These are phyloP conservation scores for Proterorhinus semilunaris DNA, from an alignment of 2,113 vertebrate genomes.

Conservation along the genomic window DNA sequence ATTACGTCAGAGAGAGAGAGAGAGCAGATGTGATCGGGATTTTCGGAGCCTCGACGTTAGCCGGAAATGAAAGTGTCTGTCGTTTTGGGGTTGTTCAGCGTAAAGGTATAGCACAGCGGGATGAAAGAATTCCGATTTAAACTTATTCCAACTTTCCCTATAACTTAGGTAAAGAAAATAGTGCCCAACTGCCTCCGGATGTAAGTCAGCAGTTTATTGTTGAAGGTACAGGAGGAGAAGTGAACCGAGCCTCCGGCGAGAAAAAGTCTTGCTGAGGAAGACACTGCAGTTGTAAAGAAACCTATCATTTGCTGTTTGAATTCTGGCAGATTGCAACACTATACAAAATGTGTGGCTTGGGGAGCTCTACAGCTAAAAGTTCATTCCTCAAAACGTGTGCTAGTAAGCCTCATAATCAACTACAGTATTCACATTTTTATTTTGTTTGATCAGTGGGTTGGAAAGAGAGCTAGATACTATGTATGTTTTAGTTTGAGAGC, in stretches of 20 bases:
- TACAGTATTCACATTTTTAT: too few species aligned
- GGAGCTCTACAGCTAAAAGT: neutral
- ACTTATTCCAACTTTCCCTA: slow-evolving; percentile 27
- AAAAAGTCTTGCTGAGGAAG: neutral
- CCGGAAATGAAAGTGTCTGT: slow-evolving; percentile 34
- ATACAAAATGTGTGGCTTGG: neutral
- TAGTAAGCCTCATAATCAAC: too few species aligned
- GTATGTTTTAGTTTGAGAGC: too few species aligned
- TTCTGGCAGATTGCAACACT: neutral
- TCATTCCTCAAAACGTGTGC: too few species aligned
- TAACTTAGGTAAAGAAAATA: neutral
- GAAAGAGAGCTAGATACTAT: too few species aligned
- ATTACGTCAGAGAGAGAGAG: slow-evolving; percentile 34
- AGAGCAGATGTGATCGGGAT: slow-evolving; percentile 29
- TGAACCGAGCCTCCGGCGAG: neutral
- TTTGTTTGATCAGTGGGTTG: too few species aligned
- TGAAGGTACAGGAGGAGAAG: neutral
- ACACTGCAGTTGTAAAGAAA: neutral
- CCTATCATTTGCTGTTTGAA: neutral
- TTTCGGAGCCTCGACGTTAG: slow-evolving; percentile 24
- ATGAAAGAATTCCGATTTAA: slow-evolving; percentile 24
- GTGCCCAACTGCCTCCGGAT: too few species aligned
- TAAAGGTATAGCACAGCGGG: slow-evolving; percentile 11
- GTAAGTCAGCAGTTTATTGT: slow-evolving; percentile 2
- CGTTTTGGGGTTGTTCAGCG: slow-evolving; percentile 42